Conservation (phyloP, 2,888 invertebrate genomes). For the Cephus sareptanus region DNA sequence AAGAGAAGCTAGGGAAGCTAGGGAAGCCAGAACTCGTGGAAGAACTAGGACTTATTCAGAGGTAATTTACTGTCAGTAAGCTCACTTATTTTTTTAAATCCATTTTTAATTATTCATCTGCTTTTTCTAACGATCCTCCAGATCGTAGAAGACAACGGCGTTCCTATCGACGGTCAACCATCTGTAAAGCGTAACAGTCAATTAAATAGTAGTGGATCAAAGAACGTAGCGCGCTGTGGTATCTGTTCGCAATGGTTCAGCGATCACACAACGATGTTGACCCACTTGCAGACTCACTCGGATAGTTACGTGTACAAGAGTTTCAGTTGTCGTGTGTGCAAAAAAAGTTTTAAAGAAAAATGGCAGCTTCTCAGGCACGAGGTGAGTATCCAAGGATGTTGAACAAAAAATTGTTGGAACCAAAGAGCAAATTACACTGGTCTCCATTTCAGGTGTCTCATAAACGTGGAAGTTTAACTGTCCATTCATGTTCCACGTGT, state of each 20-base stretch:
- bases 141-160: constrained; percentile 40
- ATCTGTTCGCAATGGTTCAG: constrained; percentile 54
- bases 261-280: constrained; percentile 55
- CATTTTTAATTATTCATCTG: constrained; percentile 9
- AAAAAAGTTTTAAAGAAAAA: constrained; percentile 55
- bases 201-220: constrained; percentile 32
- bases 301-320: constrained; percentile 46
- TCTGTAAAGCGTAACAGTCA: constrained; percentile 35
- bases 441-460: constrained; percentile 41
- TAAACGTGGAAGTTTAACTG: constrained; percentile 38
- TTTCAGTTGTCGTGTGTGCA: constrained; percentile 48
- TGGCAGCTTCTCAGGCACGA: constrained; percentile 55
- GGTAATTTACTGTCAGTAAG: constrained; percentile 26
- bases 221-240: constrained; percentile 52
- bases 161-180: constrained; percentile 33
- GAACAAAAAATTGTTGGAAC: background rate
- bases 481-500: constrained; percentile 42
- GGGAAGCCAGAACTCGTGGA: constrained; percentile 42
- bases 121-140: constrained; percentile 17
- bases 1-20: constrained; percentile 53
- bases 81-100: constrained; percentile 6
- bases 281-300: constrained; percentile 53
- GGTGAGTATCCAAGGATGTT: constrained; percentile 27
- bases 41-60: constrained; percentile 43
- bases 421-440: background rate